A percentile compares a stretch with the other conserved stretches of the same genome.
Conservation (phyloP, 1,140 invertebrate species). For the Ostrea denselamellosa region DNA sequence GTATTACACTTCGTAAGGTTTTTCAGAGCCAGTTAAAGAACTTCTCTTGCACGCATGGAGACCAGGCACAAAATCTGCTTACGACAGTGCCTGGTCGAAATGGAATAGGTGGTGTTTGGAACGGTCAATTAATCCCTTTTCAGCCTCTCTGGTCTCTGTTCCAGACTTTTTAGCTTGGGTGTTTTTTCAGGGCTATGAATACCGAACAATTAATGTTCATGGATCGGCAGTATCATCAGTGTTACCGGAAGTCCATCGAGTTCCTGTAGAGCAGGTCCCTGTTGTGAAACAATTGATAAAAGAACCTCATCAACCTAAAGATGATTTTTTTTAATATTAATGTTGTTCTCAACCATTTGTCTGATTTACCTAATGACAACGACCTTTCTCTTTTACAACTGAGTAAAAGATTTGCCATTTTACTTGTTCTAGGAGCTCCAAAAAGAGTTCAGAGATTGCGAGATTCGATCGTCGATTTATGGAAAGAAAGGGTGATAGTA, state of each 20-base stretch:
- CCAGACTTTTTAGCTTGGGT: conserved; percentile 43
- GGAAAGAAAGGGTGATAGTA: conserved; percentile 21
- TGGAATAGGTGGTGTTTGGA: conserved; percentile 50
- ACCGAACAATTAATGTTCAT: conserved; percentile 53
- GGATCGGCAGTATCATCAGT: conserved; percentile 36
- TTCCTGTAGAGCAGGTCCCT: conserved; percentile 1
- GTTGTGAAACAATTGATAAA: conserved; percentile 37
- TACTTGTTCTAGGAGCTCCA: conserved; percentile 35
- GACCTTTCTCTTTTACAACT: conserved; percentile 34
- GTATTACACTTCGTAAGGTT: no score
- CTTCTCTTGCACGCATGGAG: conserved; percentile 42
- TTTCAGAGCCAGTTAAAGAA: conserved; percentile 40
- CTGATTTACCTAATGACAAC: background rate
- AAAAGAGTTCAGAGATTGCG: conserved; percentile 40
- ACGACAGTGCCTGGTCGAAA: conserved; percentile 54
- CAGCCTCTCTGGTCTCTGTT: conserved; percentile 43
- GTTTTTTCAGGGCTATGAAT: conserved; percentile 37
- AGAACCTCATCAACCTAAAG: conserved; percentile 33
- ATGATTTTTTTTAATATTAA: conserved; percentile 44
- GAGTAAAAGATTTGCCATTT: conserved; percentile 38
- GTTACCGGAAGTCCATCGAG: conserved; percentile 40
- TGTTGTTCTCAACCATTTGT: conserved; percentile 10
- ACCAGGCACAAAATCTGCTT: conserved; percentile 47
- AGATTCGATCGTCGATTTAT: conserved; percentile 18
- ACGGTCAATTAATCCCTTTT: conserved; percentile 51